Evolutionary conservation across 2,113 vertebrate genomes (phyloP).

Genomic region (Plecotus auritus): DNA sequence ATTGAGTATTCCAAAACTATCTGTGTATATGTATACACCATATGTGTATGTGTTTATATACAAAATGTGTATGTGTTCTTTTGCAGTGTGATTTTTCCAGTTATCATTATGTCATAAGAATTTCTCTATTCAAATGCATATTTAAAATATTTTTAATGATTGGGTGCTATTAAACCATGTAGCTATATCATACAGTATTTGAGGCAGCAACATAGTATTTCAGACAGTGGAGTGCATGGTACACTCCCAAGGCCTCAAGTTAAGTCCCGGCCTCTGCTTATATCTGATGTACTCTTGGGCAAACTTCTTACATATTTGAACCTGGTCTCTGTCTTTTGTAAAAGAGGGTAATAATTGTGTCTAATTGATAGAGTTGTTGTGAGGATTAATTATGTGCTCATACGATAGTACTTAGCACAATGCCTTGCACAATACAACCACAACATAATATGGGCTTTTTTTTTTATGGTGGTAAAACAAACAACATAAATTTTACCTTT

Average conservation of each 20-base stretch:
- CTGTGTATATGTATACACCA: neutral
- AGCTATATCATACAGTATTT: neutral
- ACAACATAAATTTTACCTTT: neutral
- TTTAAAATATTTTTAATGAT: neutral
- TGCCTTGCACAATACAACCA: neutral
- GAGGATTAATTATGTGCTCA: neutral
- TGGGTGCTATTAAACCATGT: neutral
- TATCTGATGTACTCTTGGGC: neutral
- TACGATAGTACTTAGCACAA: neutral
- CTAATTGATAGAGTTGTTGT: neutral
- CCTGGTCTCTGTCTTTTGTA: neutral
- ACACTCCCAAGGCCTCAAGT: neutral
- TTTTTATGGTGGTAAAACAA: neutral
- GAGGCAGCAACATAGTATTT: neutral
- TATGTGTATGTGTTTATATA: neutral
- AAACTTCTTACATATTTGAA: neutral
- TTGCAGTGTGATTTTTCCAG: neutral
- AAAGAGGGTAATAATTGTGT: neutral
- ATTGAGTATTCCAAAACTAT: neutral
- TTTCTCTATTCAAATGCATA: neutral
- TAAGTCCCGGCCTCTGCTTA: neutral
- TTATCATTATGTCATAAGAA: neutral
- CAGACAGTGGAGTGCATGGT: neutral
- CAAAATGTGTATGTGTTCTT: neutral
- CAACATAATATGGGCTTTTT: neutral